Evolutionary conservation across 2,113 vertebrate species (phyloP).

Genomic region (Ochotona princeps): DNA sequence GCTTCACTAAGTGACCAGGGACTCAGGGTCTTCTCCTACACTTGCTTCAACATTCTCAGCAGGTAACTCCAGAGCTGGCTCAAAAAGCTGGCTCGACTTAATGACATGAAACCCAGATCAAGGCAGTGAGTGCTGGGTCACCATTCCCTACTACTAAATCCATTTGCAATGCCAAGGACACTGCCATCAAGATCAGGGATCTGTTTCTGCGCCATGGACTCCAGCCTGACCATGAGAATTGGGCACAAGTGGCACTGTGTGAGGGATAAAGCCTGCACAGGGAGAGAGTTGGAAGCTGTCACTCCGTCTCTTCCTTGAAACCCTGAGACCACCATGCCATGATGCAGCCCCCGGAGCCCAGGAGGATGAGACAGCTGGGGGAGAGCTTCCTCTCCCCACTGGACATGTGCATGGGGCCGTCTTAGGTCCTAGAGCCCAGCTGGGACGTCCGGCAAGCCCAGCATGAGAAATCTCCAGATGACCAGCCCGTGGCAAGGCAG

Average conservation of each 20-base stretch:
- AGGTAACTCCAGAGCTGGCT: accelerated
- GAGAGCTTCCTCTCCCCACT: background rate
- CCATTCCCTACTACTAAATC: background rate
- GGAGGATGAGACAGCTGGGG: background rate
- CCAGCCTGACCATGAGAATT: background rate
- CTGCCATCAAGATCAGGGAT: background rate
- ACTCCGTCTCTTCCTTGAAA: background rate
- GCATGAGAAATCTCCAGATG: background rate
- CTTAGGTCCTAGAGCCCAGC: background rate
- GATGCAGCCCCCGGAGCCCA: background rate
- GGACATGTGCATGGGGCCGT: background rate
- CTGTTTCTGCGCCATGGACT: background rate
- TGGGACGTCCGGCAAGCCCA: background rate
- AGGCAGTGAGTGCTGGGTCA: background rate
- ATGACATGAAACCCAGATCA: background rate
- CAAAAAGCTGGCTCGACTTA: background rate
- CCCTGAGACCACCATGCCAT: background rate
- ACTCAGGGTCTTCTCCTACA: background rate
- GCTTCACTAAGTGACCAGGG: background rate
- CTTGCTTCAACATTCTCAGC: background rate
- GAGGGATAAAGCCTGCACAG: background rate
- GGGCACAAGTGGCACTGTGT: background rate
- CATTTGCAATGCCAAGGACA: background rate
- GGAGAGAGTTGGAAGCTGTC: background rate
- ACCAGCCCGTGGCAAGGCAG: background rate